Evolutionary conservation across 2,797 vertebrate species (phyloP), one percentile per base, ranked within the genome.

Genomic region (Enteromius treurensis): DNA sequence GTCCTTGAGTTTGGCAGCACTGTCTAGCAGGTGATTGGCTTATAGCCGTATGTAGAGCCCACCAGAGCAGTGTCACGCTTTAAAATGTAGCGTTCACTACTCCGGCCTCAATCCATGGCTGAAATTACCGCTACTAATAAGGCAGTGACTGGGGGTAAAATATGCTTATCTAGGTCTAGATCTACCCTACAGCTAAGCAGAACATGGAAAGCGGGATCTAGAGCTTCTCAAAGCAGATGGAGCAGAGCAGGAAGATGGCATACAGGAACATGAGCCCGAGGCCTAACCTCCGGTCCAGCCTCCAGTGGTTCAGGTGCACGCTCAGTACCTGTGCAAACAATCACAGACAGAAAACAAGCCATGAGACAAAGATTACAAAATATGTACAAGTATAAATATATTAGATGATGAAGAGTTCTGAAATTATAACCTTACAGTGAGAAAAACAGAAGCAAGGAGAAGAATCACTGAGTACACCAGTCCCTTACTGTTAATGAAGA

Each of bases 381-480:
- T 37, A 13, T 15, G 32, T 15, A 23, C 23, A 26, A 45, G 23
- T 23, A 9, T 3, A 32, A 80, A 67, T 19, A 60, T 13, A 60
- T 13, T 26, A 23, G 34, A 19, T 64, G 7, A 11, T 29, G 40
- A 11, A 67, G 19, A 79, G 23, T 69, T 69, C 37, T 51, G 5
- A 68, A 42, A 55, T 68, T 4, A 14, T n/a, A 64, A 49, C 92
- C 95, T 96, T 86, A 96, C 95, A 78, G 95, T 95, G 10, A 96
- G 93, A 6, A 86, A 90, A 87, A 96, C 95, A 0, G 95, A 96
- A 34, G 95, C 95, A 85, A 96, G 82, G 53, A 96, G 93, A 84
- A 96, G 92, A 69, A 95, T 91, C 79, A 96, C 94, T 1, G 95
- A 96, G 89, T 96, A 96, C 74, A 96, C 90, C 90, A 96, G 90